phyloP scores from a whole-genome alignment of 2,113 vertebrate genomes.

The Cyanistes caeruleus region DNA sequence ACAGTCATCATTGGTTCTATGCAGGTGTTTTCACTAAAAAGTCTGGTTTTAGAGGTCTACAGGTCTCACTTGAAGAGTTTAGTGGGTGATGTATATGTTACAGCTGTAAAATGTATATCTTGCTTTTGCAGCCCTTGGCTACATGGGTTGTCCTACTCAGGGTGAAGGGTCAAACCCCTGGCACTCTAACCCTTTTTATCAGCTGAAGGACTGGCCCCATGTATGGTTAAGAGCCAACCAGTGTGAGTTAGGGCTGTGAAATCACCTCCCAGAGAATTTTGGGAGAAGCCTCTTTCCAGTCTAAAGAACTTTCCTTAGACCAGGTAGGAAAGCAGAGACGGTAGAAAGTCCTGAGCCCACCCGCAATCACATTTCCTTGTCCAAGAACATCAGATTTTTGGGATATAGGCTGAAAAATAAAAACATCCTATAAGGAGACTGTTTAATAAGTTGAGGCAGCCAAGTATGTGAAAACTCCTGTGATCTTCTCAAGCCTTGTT shows the following conservation, averaged over 20 bases:
- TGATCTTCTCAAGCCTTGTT: slow-evolving; percentile 67
- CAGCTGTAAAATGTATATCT: neutral
- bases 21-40: neutral
- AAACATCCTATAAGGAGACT: slow-evolving; percentile 75
- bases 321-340: slow-evolving; percentile 22
- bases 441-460: slow-evolving; percentile 59
- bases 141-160: neutral
- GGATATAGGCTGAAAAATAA: slow-evolving; percentile 72
- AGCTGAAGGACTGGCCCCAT: neutral
- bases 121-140: neutral
- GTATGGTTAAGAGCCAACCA: neutral
- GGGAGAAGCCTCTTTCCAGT: neutral
- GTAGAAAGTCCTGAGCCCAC: slow-evolving; percentile 55
- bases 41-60: neutral
- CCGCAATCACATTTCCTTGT: slow-evolving; percentile 59
- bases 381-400: slow-evolving; percentile 74
- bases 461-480: slow-evolving; percentile 66
- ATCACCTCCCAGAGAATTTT: neutral
- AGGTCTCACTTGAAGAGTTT: neutral
- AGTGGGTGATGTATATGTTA: neutral
- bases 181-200: neutral
- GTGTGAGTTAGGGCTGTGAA: neutral
- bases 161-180: neutral
- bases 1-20: neutral
- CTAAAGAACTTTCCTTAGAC: slow-evolving; percentile 9